Evolutionary conservation across 2,113 vertebrate genomes (phyloP), one percentile per base, ranked within the genome.

Genomic region (Cricetomys ansorgei): DNA sequence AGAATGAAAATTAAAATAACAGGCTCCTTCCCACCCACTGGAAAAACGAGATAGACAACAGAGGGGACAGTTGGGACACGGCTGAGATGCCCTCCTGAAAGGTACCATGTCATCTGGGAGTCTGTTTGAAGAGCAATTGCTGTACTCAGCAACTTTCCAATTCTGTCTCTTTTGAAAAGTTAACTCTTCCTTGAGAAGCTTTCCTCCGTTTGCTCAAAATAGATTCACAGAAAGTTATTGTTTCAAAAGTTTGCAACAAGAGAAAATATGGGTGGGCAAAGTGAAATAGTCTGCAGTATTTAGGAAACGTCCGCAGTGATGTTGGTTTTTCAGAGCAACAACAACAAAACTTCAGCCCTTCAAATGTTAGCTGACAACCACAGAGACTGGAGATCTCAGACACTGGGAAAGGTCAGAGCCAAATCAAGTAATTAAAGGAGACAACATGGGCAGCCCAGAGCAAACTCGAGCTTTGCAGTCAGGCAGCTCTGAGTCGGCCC

Each of bases 321-420:
- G 57, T 53, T 90, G 69, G 7, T 67, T 94, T 96, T 95, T 80
- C 72, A 94, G 76, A 76, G 85, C 45, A 85, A 93, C 65, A 70
- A 80, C 53, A 81, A 12, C n/a, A 73, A 21, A 45, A 37, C 15
- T 55, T 43, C 62, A 94, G 85, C 65, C n/a, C 37, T 5, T 69
- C 77, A 86, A 76, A 87, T 57, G 55, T 94, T 69, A 81, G 73
- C 59, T 43, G 81, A 80, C 94, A 75, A 88, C 37, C 77, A 67
- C 75, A 91, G 88, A 90, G 70, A 48, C 34, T 0, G 0, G 59
- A 64, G 93, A 85, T 37, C 57, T 45, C 64, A 81, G 65, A 59
- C 73, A 73, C 40, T 57, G 87, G 40, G 43, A 77, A 77, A 94
- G 72, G 40, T 88, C 94, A 96, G 86, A 67, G 53, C 0, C 4